phyloP scores from a whole-genome alignment of 2,797 vertebrate genomes.

The Anableps anableps region DNA sequence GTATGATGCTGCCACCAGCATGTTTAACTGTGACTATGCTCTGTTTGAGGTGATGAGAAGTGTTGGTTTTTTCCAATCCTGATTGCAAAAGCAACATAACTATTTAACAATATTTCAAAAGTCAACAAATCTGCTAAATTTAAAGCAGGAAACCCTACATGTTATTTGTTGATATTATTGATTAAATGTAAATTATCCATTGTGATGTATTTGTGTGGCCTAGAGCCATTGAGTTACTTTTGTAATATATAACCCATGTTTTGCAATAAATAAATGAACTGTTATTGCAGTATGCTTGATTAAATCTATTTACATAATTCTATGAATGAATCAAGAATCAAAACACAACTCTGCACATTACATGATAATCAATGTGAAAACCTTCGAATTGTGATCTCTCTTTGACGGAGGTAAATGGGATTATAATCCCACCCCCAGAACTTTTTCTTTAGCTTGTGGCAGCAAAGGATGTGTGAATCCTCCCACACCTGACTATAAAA shows the following conservation, averaged over 20 bases:
- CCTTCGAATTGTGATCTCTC: neutral
- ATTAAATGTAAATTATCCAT: neutral
- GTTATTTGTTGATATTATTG: neutral
- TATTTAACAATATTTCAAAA: neutral
- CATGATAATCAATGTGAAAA: neutral
- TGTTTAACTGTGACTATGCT: neutral
- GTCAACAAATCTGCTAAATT: neutral
- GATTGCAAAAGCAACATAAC: neutral
- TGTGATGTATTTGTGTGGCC: neutral
- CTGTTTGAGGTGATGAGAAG: neutral
- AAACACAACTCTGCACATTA: neutral
- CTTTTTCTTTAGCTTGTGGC: slow-evolving; percentile 29
- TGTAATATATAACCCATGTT: neutral
- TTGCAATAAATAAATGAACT: neutral
- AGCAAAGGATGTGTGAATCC: slow-evolving; percentile 11
- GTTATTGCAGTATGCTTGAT: neutral
- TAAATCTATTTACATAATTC: neutral
- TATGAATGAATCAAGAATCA: neutral
- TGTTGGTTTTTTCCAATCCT: neutral
- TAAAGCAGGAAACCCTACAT: neutral
- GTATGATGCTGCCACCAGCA: too few species aligned
- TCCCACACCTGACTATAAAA: slow-evolving; percentile 56
- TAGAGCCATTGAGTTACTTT: neutral
- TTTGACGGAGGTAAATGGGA: neutral
- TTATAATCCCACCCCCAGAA: neutral